phyloP scores from a whole-genome alignment of 2,113 vertebrate genomes.

The Calonectris borealis region DNA sequence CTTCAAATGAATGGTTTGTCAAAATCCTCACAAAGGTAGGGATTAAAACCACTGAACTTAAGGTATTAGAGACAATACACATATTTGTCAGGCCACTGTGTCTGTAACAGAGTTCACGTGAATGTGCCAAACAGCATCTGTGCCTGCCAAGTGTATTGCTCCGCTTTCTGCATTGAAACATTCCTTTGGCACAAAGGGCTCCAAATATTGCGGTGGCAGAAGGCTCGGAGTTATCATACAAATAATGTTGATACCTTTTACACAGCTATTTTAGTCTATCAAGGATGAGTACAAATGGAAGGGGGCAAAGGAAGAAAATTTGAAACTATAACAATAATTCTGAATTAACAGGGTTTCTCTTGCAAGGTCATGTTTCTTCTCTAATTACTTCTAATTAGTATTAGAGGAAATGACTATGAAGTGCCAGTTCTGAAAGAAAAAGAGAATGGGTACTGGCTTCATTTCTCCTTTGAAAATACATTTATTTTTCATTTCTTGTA shows the following conservation, averaged over 20 bases:
- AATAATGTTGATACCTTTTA: background rate
- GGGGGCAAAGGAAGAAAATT: background rate
- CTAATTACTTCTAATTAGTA: background rate
- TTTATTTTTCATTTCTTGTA: background rate
- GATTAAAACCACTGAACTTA: constrained; percentile 53
- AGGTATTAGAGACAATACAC: constrained; percentile 17
- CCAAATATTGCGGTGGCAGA: background rate
- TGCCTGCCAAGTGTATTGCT: background rate
- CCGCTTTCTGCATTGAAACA: background rate
- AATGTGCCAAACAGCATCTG: background rate
- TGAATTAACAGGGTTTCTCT: background rate
- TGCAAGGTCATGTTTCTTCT: background rate
- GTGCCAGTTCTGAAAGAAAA: background rate
- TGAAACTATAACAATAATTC: background rate
- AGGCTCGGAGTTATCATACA: background rate
- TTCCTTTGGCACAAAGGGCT: background rate
- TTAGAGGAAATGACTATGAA: background rate
- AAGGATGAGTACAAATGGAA: background rate
- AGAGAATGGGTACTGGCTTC: background rate
- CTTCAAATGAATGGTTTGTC: constrained; percentile 53
- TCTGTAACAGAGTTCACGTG: constrained; percentile 9
- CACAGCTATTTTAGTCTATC: background rate
- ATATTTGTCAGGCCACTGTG: constrained; percentile 4
- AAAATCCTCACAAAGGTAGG: constrained; percentile 44
- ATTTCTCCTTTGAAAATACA: background rate